These are phyloP conservation scores for Nipponacmea schrenckii DNA, from an alignment of 2,888 invertebrate species.

Conservation along the genomic window DNA sequence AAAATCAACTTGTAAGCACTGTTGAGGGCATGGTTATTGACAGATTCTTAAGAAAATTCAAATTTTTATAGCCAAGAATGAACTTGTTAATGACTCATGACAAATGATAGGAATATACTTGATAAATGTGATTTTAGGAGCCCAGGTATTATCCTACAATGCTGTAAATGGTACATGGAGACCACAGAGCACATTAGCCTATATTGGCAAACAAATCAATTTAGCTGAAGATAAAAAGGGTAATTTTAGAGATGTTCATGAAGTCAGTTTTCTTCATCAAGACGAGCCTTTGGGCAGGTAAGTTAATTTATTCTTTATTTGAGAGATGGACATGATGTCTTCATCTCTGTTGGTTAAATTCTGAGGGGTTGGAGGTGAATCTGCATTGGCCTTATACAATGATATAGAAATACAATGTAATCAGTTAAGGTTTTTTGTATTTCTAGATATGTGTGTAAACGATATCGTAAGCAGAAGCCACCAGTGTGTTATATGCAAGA, in stretches of 20 bases:
- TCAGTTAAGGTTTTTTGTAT: too few relatives aligned
- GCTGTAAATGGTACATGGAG: constrained; percentile 29
- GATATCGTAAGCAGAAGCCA: constrained; percentile 22
- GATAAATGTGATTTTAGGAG: constrained; percentile 19
- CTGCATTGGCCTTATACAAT: too few relatives aligned
- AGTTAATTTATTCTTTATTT: background rate
- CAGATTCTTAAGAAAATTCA: too few relatives aligned
- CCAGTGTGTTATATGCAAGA: constrained; percentile 32
- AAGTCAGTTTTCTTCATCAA: constrained; percentile 34
- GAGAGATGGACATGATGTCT: background rate
- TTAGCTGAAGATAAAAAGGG: constrained; percentile 26
- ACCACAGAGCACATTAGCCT: constrained; percentile 29
- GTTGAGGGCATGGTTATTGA: too few relatives aligned
- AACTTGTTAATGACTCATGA: too few relatives aligned
- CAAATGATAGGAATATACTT: too few relatives aligned
- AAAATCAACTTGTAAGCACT: too few relatives aligned
- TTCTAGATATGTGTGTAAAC: constrained; percentile 35
- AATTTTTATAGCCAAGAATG: too few relatives aligned
- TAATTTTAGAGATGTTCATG: constrained; percentile 26
- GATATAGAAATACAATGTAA: too few relatives aligned
- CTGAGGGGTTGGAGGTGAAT: background rate
- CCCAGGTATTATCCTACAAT: constrained; percentile 27
- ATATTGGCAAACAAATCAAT: constrained; percentile 22
- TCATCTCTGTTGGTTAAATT: background rate
- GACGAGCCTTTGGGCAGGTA: constrained; percentile 36